These are phyloP conservation scores for Pampus argenteus DNA, from an alignment of 2,797 vertebrate genomes.

Conservation along the genomic window DNA sequence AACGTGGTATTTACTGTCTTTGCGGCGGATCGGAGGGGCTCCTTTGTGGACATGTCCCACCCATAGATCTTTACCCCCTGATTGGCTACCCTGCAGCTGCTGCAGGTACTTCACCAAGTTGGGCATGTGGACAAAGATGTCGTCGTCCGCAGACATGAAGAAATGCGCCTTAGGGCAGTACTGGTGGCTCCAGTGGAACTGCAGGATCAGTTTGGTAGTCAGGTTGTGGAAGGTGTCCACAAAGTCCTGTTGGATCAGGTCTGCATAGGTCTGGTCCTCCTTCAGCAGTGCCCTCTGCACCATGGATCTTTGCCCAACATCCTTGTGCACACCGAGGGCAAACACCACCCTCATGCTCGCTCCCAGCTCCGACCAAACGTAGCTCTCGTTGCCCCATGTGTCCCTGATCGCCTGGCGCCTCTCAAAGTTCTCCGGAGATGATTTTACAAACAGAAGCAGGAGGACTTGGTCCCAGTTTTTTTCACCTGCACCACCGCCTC, in stretches of 20 bases:
- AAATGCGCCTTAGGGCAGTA: slow-evolving; percentile 91
- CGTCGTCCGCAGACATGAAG: slow-evolving; percentile 95
- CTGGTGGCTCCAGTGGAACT: slow-evolving; percentile 92
- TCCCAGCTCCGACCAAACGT: slow-evolving; percentile 76
- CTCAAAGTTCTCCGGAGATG: slow-evolving; percentile 87
- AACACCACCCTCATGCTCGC: slow-evolving; percentile 90
- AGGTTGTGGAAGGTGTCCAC: slow-evolving; percentile 95
- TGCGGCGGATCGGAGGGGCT: slow-evolving; percentile 88
- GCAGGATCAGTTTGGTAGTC: slow-evolving; percentile 91
- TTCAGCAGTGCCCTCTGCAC: slow-evolving; percentile 80
- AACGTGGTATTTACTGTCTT: slow-evolving; percentile 92
- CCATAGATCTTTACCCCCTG: slow-evolving; percentile 88
- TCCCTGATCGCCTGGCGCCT: slow-evolving; percentile 89
- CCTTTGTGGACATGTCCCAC: slow-evolving; percentile 92
- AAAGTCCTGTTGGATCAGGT: slow-evolving; percentile 94
- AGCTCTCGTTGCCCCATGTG: slow-evolving; percentile 93
- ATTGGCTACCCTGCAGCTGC: slow-evolving; percentile 68
- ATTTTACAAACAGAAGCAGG: slow-evolving; percentile 93
- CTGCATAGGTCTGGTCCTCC: slow-evolving; percentile 84
- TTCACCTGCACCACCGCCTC: slow-evolving; percentile 70
- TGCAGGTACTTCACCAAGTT: slow-evolving; percentile 91
- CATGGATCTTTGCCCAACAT: slow-evolving; percentile 37
- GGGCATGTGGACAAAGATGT: slow-evolving; percentile 94
- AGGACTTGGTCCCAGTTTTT: slow-evolving; percentile 84
- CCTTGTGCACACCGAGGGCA: slow-evolving; percentile 84